Conservation (phyloP, 1,140 invertebrate genomes). For the Camponotus pennsylvanicus region DNA sequence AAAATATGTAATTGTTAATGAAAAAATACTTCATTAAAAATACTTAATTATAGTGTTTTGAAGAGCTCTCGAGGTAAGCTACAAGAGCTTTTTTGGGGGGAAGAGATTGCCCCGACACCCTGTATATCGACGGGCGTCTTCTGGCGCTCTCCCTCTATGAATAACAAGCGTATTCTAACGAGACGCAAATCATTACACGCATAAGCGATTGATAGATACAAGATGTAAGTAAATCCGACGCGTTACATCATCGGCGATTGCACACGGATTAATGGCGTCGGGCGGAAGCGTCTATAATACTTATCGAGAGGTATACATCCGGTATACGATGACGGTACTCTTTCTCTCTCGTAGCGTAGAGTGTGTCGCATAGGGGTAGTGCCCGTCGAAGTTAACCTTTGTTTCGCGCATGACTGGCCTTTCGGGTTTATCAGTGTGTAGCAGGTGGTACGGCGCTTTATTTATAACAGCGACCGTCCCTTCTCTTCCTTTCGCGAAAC, state of each 20-base stretch:
- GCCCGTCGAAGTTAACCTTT: slow-evolving; percentile 79
- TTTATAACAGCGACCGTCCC: slow-evolving; percentile 77
- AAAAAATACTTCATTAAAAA: too few relatives aligned
- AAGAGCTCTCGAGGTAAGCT: too few relatives aligned
- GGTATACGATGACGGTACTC: slow-evolving; percentile 50
- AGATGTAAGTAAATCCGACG: slow-evolving; percentile 11
- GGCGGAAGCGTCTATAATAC: slow-evolving; percentile 66
- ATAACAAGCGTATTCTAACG: background rate
- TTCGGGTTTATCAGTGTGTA: slow-evolving; percentile 79
- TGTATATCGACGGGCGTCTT: too few relatives aligned
- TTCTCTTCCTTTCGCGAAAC: slow-evolving; percentile 65
- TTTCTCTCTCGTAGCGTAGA: slow-evolving; percentile 39
- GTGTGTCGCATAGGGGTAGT: slow-evolving; percentile 60
- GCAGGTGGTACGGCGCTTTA: slow-evolving; percentile 78
- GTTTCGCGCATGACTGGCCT: slow-evolving; percentile 79
- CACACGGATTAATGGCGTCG: slow-evolving; percentile 39
- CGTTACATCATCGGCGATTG: slow-evolving; percentile 18
- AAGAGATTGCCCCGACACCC: too few relatives aligned
- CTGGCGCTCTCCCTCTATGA: too few relatives aligned
- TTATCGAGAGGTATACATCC: slow-evolving; percentile 71
- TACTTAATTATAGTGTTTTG: too few relatives aligned
- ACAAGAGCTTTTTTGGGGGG: too few relatives aligned
- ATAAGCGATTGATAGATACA: background rate
- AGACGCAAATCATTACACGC: background rate
- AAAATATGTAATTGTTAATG: too few relatives aligned